These are phyloP conservation scores for Triplophysa bombifrons DNA, from an alignment of 2,797 vertebrate genomes.

Conservation along the genomic window DNA sequence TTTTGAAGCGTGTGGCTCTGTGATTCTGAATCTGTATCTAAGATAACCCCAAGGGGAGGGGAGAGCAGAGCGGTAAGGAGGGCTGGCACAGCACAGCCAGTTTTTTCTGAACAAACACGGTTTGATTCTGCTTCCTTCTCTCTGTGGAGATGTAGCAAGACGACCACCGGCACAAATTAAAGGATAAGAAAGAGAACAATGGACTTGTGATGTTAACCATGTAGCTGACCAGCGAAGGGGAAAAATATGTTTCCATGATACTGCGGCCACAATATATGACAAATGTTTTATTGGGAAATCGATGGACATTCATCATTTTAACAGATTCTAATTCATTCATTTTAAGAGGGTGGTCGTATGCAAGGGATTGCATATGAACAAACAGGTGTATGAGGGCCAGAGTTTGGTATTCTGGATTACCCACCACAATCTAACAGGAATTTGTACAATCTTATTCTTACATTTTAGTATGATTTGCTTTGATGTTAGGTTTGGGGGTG, in stretches of 20 bases:
- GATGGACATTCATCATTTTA: constrained; percentile 35
- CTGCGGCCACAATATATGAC: constrained; percentile 35
- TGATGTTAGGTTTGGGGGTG: no score
- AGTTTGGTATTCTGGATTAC: background rate
- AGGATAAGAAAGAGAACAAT: constrained; percentile 45
- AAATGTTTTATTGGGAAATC: constrained; percentile 26
- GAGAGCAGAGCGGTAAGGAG: background rate
- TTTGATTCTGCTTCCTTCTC: constrained; percentile 15
- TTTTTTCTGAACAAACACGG: constrained; percentile 48
- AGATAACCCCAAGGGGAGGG: constrained; percentile 19
- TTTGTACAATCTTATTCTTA: background rate
- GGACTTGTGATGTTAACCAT: constrained; percentile 43
- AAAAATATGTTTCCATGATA: constrained; percentile 22
- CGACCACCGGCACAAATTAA: constrained; percentile 44
- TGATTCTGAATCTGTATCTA: background rate
- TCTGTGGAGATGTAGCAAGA: constrained; percentile 34
- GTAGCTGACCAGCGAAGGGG: constrained; percentile 21
- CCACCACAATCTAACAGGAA: background rate
- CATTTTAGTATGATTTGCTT: no score
- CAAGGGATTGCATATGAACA: background rate
- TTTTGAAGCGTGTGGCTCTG: background rate
- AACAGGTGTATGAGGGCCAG: constrained; percentile 4
- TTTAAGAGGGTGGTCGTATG: background rate
- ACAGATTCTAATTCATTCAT: constrained; percentile 19
- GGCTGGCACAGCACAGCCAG: constrained; percentile 3